Evolutionary conservation across 2,113 vertebrate genomes (phyloP), one percentile per base, ranked within the genome.

Genomic region (Fregata magnificens): DNA sequence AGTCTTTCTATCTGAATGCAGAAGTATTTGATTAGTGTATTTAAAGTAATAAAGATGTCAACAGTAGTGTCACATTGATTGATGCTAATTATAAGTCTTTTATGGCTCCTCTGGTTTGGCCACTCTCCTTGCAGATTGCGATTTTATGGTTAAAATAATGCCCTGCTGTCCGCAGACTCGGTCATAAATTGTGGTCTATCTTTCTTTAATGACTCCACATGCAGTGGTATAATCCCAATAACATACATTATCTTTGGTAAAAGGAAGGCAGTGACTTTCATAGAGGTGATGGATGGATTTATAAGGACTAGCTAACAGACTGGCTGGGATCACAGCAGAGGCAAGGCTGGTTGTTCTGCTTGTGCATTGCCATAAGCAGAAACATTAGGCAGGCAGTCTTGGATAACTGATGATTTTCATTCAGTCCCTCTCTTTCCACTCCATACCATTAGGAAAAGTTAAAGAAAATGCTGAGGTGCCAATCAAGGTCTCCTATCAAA

Each of bases 31-130:
- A 98, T 98, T 97, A 98, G 98, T 98, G 94, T 97, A 96, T 98
- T 98, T 98, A 98, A 98, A 97, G 97, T 97, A 98, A 98, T 98
- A 98, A 98, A 98, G 97, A 98, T 98, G 97, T 98, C 98, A 97
- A 95, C 96, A 96, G 88, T 65, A 89, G 93, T 98, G 98, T 97
- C 98, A 98, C 83, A 78, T 96, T 98, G 98, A 98, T 98, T 97
- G 98, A 98, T 98, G 95, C 88, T 98, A 98, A 98, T 99, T 98
- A 95, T 97, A 96, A 97, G 97, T 88, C 97, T 98, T 97, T 96
- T 98, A 98, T 97, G 97, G 85, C 91, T 98, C 58, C 91, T 98
- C 96, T 94, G 88, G 90, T 97, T 98, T 97, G 97, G 95, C 96
- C 97, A 97, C 96, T 98, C 92, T 98, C 96, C 94, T 95, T 96